Base-by-base conservation (phyloP, 2,113 vertebrate genomes). In the Leucoraja erinaceus region DNA sequence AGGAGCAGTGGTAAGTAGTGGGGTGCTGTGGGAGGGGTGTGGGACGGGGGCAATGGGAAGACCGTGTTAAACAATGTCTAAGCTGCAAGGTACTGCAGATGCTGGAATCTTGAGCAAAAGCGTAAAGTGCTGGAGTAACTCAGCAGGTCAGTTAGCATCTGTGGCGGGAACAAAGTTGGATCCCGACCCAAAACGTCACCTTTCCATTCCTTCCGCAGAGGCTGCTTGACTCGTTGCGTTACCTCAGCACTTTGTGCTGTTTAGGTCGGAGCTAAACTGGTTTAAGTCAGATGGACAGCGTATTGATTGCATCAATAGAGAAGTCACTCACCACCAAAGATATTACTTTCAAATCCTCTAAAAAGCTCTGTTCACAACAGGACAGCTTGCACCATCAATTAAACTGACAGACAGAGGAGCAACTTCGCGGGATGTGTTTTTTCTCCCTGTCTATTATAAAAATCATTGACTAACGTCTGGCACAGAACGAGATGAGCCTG, bases 271-370 rank as follows among this genome's bases (percentile, higher is more conserved):
- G 75, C 0, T 0, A 61, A 2, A 78, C 0, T 1, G 78, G 0
- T 63, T 88, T 2, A 70, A 92, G 84, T 93, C 93, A 93, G 93
- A 93, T 72, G 93, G 33, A n/a, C 25, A 61, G 20, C 83, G 93
- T 1, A 38, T 93, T 94, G 18, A 33, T 61, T 86, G 18, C 61
- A 0, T 14, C 4, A 93, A 93, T 93, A 74, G 38, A 84, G 81
- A 93, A 93, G 93, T 38, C 56, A 81, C 14, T 93, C 31, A 93
- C 28, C 81, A 61, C 6, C 93, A 90, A 25, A 25, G 68, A 28
- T 93, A 94, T 81, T 76, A 59, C 31, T 78, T 18, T 54, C 61
- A 66, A 0, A 93, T 28, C 70, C 93, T 93, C 0, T 86, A 3
- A 77, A 94, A 93, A 0, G 0, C 0, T 91, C 93, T 0, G 0